Evolutionary conservation across 2,113 vertebrate genomes (phyloP), one percentile per base, ranked within the genome.

Genomic region (Drymodes brunneopygia): DNA sequence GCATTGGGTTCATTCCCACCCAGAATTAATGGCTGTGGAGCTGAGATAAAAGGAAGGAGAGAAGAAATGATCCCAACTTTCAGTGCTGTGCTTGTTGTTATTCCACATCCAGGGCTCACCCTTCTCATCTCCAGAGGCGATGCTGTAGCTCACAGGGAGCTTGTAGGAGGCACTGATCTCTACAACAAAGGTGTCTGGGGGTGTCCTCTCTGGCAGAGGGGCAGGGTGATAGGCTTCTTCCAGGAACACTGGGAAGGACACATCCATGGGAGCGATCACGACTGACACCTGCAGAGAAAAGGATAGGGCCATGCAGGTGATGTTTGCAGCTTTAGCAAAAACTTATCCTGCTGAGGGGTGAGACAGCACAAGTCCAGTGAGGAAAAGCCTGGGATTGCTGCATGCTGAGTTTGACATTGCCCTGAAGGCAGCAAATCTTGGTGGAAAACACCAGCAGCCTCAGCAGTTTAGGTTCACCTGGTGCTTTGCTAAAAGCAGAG

Each of bases 231-330:
- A 97, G 53, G 8, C 25, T 24, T 36, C 75, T 31, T 93, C 87
- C 20, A 88, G 74, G 95, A 97, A 97, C 50, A 96, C 72, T 0
- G 96, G 97, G 14, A 81, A 27, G 6, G 80, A 73, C 35, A 42
- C 8, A 22, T 51, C 66, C 61, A 7, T 6, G n/a, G 97, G 88
- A 51, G 51, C 83, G n/a, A 97, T 9, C 1, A 19, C 11, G 29
- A 97, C 14, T 27, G 89, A 92, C 67, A 97, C 97, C 97, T 97
- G 87, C 58, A 42, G 84, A 27, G 42, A 33, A 17, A 42, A 79
- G 57, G 53, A 64, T 6, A 6, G 1, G 42, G 75, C 33, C 36
- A 22, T 6, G 29, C 24, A 33, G 17, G 22, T 42, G 51, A 36
- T 4, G 15, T 24, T 73, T 38, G 17, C 61, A 72, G 53, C 25